Evolutionary conservation across 2,888 invertebrate species (phyloP), one percentile per base, ranked within the genome.

Genomic region (Lymantria monacha): DNA sequence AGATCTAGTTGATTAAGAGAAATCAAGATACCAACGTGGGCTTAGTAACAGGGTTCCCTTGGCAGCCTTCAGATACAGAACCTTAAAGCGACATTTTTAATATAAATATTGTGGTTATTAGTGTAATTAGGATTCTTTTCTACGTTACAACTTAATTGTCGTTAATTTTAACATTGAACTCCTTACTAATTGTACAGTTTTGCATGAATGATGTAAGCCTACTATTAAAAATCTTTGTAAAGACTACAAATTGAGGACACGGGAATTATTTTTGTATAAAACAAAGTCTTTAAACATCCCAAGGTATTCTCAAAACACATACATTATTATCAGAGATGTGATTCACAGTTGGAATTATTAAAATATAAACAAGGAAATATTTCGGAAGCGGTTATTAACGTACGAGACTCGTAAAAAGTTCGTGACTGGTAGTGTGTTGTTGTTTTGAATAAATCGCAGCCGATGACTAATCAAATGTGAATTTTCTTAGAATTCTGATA

Each of bases 301-400:
- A 54, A 66, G 57, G 59, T 37, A 46, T 57, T 63, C 42, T 51
- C 13, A 51, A 41, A 56, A 46, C 50, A 49, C 43, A 46, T 31
- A 44, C 9, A 37, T 46, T 46, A 37, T 46, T 46, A 41, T 41
- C 41, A 9, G 7, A 41, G 41, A 49, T 22, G 53, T 67, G 55
- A 67, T 30, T 64, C 58, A 64, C 36, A 44, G 50, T 42, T 52
- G 15, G 44, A 53, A 53, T 55, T 53, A 49, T 55, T 67, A 51
- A 55, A 65, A 56, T 55, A 55, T 31, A 44, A 53, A 72, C 61
- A 56, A 72, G 70, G 77, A 70, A 75, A 69, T 64, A 53, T 71
- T 66, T 76, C 77, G 76, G 77, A 77, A 78, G 72, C 72, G 62
- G 64, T 63, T 65, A 62, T 65, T 66, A 65, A 50, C 50, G 57